phyloP scores from a whole-genome alignment of 1,140 invertebrate species.

The Asbolus verrucosus region DNA sequence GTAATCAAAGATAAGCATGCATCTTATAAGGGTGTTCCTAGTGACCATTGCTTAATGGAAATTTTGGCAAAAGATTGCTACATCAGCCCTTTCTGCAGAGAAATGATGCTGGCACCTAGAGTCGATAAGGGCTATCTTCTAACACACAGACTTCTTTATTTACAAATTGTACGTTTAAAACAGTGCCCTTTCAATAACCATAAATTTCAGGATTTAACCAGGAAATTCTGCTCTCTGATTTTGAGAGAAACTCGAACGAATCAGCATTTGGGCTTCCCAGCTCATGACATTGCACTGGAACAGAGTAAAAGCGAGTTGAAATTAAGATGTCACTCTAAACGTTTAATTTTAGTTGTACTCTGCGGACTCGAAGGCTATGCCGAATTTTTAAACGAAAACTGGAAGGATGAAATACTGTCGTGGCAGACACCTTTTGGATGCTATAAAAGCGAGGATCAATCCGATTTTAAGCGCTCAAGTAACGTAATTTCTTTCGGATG shows the following conservation, averaged over 20 bases:
- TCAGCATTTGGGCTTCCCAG: conserved; percentile 5
- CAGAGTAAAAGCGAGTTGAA: conserved; percentile 9
- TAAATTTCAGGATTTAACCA: neutral
- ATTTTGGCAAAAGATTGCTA: conserved; percentile 8
- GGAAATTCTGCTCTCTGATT: conserved; percentile 15
- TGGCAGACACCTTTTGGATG: conserved; percentile 48
- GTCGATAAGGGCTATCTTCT: conserved; percentile 17
- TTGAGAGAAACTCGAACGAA: conserved; percentile 18
- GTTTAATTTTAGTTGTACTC: conserved; percentile 39
- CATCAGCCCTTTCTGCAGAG: neutral
- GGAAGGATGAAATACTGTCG: conserved; percentile 25
- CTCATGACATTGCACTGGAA: conserved; percentile 17
- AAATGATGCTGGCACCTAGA: conserved; percentile 32
- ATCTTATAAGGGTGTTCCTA: conserved; percentile 1
- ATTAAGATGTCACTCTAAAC: neutral
- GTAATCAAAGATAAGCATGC: conserved; percentile 1
- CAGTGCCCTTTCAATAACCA: neutral
- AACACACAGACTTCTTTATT: conserved; percentile 18
- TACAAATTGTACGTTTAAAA: conserved; percentile 6
- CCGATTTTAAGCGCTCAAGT: conserved; percentile 32
- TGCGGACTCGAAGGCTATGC: conserved; percentile 47
- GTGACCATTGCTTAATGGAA: conserved; percentile 15
- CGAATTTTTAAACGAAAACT: conserved; percentile 39
- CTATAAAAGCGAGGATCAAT: conserved; percentile 19
- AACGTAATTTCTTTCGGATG: conserved; percentile 43